Evolutionary conservation across 2,888 invertebrate genomes (phyloP), one percentile per base, ranked within the genome.

Genomic region (Himalopsyche japonica): DNA sequence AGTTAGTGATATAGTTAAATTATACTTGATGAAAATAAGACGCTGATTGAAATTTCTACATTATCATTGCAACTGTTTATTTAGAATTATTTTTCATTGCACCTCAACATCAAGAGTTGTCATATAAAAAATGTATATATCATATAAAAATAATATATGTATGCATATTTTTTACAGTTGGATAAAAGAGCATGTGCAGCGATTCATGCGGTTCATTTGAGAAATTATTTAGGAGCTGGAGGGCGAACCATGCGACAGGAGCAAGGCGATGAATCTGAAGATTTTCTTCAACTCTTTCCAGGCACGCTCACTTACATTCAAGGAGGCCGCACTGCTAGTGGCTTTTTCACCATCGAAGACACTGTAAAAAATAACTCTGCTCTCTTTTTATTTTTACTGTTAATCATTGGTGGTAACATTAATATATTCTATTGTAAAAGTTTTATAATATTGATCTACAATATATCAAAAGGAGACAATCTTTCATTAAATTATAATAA

Each of bases 201-300:
- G 5, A 99, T 99, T 90, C 99, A 99, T 91, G 99, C 99, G 0
- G 99, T 99, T 0, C 99, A 99, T 91, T 93, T 99, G 86, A 94
- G 99, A 82, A 99, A 99, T 90, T 95, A 97, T 90, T 93, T 99
- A 81, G 99, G 99, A 4, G 99, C 99, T 0, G 95, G 96, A 86
- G 96, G 97, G 89, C 95, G 99, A 27, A 99, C 99, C 0, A 96
- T 97, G 87, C 94, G 99, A 7, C 99, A 99, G 92, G 99, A 99
- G 90, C 99, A 99, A 91, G 95, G 94, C 1, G 99, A 99, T 89
- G 99, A 99, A 91, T 96, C 97, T 0, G 97, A 98, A 81, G 99
- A 99, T 89, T 99, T 99, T 92, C 90, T 99, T 24, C 95, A 95
- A 84, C 92, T 99, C 12, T 99, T 99, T 91, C 96, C 97, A 83